A percentile compares a stretch with the other conserved stretches of the same genome.
Conservation (phyloP, 2,888 invertebrate genomes). For the Julus scandinavius region DNA sequence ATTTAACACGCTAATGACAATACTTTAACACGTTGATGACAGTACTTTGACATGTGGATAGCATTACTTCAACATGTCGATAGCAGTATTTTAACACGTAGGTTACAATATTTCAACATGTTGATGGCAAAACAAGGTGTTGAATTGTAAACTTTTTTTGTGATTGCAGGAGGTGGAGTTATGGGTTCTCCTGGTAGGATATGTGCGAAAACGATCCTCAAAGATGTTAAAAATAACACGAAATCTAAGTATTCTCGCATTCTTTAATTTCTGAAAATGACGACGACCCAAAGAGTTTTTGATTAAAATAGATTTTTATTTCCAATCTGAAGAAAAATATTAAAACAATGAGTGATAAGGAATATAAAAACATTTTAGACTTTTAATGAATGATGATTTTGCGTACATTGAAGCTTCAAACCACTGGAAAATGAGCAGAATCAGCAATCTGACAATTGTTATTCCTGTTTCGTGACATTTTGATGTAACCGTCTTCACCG, state of each 20-base stretch:
- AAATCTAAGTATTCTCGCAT: neutral
- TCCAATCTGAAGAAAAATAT: neutral
- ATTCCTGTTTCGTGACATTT: slow-evolving; percentile 2
- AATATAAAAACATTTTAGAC: neutral
- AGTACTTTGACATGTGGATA: no score
- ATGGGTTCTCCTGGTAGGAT: neutral
- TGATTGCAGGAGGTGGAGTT: neutral
- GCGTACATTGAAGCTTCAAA: neutral
- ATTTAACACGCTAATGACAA: no score
- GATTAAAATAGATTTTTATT: neutral
- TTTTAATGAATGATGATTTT: neutral
- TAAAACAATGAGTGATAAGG: neutral
- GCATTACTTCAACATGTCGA: no score
- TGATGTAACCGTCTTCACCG: slow-evolving; percentile 38
- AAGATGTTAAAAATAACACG: neutral
- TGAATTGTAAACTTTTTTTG: neutral
- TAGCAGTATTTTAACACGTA: no score
- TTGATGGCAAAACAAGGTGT: no score
- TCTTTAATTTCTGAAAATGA: neutral
- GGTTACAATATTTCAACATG: no score
- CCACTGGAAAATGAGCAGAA: neutral
- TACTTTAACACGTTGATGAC: no score
- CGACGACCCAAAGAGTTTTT: neutral
- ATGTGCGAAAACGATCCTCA: neutral
- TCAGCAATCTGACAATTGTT: slow-evolving; percentile 44